Base-by-base conservation (phyloP, 2,113 vertebrate species). In the Pseudolaguvia tuberculata region DNA sequence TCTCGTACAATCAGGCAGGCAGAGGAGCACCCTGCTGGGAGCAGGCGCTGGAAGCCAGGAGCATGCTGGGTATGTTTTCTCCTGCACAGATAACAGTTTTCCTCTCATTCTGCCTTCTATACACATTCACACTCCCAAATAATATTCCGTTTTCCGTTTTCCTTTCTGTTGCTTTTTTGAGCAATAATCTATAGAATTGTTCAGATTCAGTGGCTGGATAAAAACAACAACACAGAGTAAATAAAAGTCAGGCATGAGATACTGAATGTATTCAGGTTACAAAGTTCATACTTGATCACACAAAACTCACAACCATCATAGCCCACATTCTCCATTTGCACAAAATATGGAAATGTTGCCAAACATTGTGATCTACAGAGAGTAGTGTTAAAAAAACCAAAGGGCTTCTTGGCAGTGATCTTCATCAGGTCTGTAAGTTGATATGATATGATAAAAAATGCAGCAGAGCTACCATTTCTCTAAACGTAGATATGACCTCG, bases 401-500 rank as follows among this genome's bases (percentile, higher is more conserved):
- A 27, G 74, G 8, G 1, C 70, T 74, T 69, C 53, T 68, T 75
- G 72, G 78, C 69, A 74, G 78, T 78, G 70, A 79, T 80, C 80
- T 87, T 66, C 87, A 87, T 89, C 88, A 84, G 70, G 75, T 91
- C 89, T 85, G 57, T 82, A 78, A 78, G 59, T 76, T 74, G 81
- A 82, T 82, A 82, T 70, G 59, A n/a, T n/a, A n/a, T n/a, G 72
- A 80, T 21, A 77, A 74, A 79, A 74, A 84, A 78, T 82, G 78
- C 80, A 81, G 84, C 72, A 84, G 85, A 82, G 81, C 82, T 78
- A 72, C 87, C 86, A 89, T 87, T 78, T 82, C 72, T 83, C 76
- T 81, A 87, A 90, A 84, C 78, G 81, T 86, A 90, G 89, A 82
- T 82, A 89, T 86, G 87, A 87, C 82, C 76, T 88, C 79, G 80